A percentile compares a stretch with the other conserved stretches of the same genome.
phyloP scores from a whole-genome alignment of 2,113 vertebrate genomes.

The Saccopteryx bilineata region DNA sequence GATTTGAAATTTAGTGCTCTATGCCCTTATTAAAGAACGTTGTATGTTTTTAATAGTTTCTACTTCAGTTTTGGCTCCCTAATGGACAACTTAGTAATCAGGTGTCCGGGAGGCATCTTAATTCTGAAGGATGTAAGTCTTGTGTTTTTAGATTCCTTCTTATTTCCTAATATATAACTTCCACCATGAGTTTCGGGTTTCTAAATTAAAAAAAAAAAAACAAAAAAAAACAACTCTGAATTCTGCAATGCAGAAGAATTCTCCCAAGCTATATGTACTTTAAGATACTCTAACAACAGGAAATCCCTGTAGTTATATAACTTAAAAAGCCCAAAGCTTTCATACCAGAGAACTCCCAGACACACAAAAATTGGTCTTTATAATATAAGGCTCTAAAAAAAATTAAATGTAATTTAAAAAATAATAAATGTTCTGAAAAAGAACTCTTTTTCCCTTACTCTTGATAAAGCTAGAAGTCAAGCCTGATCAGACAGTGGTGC shows the following conservation, averaged over 20 bases:
- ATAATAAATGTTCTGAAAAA: neutral
- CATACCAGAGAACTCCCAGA: neutral
- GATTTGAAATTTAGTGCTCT: slow-evolving; percentile 74
- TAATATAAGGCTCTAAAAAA: neutral
- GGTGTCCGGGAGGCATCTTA: neutral
- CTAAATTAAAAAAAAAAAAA: neutral
- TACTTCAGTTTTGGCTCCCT: slow-evolving; percentile 66
- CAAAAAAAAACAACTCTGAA: neutral
- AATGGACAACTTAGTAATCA: neutral
- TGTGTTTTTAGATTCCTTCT: neutral
- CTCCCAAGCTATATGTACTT: neutral
- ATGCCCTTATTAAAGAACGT: slow-evolving; percentile 50
- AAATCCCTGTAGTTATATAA: neutral
- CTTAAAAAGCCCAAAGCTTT: neutral
- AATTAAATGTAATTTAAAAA: too few species aligned
- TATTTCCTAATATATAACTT: neutral
- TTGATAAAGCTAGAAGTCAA: neutral
- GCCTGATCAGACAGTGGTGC: too few species aligned
- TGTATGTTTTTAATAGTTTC: slow-evolving; percentile 48
- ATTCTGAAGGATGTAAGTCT: neutral
- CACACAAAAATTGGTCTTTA: neutral
- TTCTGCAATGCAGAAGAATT: neutral
- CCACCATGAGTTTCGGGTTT: neutral
- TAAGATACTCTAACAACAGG: neutral
- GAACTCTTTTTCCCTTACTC: neutral